Percentiles rank a stretch among this genome's conserved stretches.
Conservation (phyloP, 2,113 vertebrate species). For the Rissa tridactyla region DNA sequence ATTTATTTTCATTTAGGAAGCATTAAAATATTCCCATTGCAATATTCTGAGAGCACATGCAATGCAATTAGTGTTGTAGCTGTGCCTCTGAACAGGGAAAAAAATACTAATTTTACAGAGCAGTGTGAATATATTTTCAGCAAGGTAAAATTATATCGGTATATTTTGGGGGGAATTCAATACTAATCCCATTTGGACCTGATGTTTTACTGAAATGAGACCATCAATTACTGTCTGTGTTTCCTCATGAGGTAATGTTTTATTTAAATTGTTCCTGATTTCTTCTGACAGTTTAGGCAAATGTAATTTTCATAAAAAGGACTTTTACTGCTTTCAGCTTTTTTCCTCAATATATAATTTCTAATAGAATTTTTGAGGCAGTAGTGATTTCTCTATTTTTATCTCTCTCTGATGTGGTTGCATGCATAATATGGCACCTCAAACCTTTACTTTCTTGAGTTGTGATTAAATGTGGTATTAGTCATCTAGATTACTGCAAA, state of each 20-base stretch:
- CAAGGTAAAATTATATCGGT: not conserved
- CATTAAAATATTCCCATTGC: not conserved
- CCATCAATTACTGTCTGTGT: conserved; percentile 40
- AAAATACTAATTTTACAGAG: not conserved
- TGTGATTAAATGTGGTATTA: not conserved
- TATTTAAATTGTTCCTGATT: conserved; percentile 50
- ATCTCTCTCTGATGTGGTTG: not conserved
- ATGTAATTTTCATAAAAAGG: conserved; percentile 38
- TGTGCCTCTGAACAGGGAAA: not conserved
- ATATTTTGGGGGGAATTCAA: conserved; percentile 8
- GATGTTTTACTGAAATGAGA: conserved; percentile 45
- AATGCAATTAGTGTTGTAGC: not conserved
- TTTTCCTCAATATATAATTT: not conserved
- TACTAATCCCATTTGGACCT: conserved; percentile 10
- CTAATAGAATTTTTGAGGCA: not conserved
- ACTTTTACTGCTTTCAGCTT: not conserved
- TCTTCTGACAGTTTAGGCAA: conserved; percentile 39
- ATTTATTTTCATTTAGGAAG: conserved; percentile 20
- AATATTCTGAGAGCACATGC: not conserved
- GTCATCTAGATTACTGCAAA: not conserved
- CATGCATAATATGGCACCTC: not conserved
- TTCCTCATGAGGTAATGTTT: conserved; percentile 35
- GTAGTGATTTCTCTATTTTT: not conserved
- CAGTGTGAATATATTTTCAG: not conserved
- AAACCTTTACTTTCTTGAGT: not conserved